A percentile compares a stretch with the other conserved stretches of the same genome.
phyloP scores from a whole-genome alignment of 2,888 invertebrate genomes.

The Cryptus viduatorius region DNA sequence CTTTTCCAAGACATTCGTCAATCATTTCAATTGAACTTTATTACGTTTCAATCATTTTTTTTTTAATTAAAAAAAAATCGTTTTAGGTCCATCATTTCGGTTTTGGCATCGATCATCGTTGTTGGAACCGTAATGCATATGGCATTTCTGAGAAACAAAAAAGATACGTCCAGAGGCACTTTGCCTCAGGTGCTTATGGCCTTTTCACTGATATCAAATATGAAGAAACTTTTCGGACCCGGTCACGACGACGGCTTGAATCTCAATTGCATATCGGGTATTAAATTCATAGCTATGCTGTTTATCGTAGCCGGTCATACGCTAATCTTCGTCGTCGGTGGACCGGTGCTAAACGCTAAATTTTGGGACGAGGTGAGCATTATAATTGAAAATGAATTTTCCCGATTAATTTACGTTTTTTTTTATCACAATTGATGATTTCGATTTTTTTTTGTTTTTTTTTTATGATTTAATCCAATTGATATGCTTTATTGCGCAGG shows the following conservation, averaged over 20 bases:
- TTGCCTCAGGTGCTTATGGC: constrained; percentile 81
- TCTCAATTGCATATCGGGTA: constrained; percentile 88
- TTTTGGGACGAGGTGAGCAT: constrained; percentile 87
- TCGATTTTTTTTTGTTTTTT: not conserved
- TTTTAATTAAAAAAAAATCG: constrained; percentile 65
- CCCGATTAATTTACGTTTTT: not conserved
- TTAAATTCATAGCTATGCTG: constrained; percentile 89
- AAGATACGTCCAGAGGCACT: constrained; percentile 70
- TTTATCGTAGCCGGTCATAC: constrained; percentile 90
- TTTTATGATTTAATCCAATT: not conserved
- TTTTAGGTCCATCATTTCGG: constrained; percentile 77
- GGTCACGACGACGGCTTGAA: constrained; percentile 87
- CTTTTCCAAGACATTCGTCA: no score
- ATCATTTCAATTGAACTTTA: not conserved
- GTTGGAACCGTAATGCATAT: constrained; percentile 78
- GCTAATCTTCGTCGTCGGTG: constrained; percentile 88
- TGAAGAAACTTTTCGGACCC: constrained; percentile 87
- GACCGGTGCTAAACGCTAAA: constrained; percentile 89
- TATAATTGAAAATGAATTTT: not conserved
- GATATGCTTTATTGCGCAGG: constrained; percentile 83
- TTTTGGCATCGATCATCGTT: constrained; percentile 74
- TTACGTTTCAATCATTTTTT: not conserved
- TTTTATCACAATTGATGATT: not conserved
- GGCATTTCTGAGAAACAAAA: constrained; percentile 71
- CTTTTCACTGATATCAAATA: constrained; percentile 88